Base-by-base conservation (phyloP, 2,888 invertebrate genomes). In the Willowsia nigromaculata region DNA sequence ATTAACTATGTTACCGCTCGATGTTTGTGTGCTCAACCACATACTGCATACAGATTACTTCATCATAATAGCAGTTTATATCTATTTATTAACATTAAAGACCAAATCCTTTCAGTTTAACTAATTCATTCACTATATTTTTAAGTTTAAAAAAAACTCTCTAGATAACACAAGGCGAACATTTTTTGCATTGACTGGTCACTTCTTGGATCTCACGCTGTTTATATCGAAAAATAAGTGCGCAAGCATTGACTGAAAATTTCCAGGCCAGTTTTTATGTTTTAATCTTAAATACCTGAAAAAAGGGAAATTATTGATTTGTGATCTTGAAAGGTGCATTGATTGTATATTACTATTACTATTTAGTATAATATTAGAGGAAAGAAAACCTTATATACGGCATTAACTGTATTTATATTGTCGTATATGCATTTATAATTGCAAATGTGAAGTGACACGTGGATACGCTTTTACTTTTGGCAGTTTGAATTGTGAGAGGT, bases 201-300 rank as follows among this genome's bases (percentile, higher is more conserved):
- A 85, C 33, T 62, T 78, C 30, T 78, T 76, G 56, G 85, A 85
- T 85, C 85, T 85, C 85, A 85, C 13, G 50, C 71, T 18, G 13
- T 43, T n/a, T 13, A 37, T 9, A 30, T 27, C 27, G n/a, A n/a
- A 1, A 33, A 33, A 30, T 5, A 33, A 22, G 71, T 22, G 53
- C 25, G 50, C 22, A 30, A 53, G 25, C 25, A 56, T n/a, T 22
- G 85, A 85, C 40, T 74, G 74, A 59, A 25, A n/a, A 59, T 53
- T 68, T 62, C 15, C 50, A 76, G 71, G 85, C 85, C 74, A 85
- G 74, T 85, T 85, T 71, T 30, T n/a, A 40, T 40, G 43, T 71
- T 71, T 71, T 40, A 71, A 71, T 1, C n/a, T 1, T 6, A n/a
- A 30, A 62, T 15, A n/a, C 15, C 11, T 13, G 30, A 9, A 62